Conservation (phyloP, 2,113 vertebrate genomes). For the Sebastes fasciatus region DNA sequence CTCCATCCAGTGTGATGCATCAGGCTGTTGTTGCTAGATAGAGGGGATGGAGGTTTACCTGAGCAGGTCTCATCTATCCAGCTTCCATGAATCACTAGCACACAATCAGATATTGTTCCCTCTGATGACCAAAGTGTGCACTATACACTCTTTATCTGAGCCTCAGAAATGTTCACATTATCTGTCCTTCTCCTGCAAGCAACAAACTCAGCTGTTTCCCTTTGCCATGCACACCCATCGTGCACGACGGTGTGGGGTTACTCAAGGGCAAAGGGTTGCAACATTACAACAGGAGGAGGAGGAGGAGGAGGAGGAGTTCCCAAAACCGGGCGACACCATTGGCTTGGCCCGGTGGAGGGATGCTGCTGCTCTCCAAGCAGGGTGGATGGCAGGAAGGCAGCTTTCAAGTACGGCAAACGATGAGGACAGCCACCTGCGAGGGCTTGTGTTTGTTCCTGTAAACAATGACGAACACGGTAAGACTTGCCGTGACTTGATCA, state of each 20-base stretch:
- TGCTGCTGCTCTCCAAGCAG: not conserved
- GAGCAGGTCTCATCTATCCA: not conserved
- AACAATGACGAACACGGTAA: constrained; percentile 64
- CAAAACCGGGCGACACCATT: constrained; percentile 63
- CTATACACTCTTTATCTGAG: not conserved
- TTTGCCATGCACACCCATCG: not conserved
- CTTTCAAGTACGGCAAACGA: not conserved
- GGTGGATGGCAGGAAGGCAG: not conserved
- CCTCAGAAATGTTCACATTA: not conserved
- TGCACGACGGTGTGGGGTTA: constrained; percentile 7
- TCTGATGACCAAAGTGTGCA: not conserved
- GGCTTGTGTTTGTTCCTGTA: not conserved
- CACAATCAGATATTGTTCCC: not conserved
- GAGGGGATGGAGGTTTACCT: not conserved
- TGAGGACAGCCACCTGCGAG: not conserved
- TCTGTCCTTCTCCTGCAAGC: no score
- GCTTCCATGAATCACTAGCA: not conserved
- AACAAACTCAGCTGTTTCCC: not conserved
- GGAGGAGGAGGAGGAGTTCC: constrained; percentile 80
- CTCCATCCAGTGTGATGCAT: no score
- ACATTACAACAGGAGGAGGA: constrained; percentile 62
- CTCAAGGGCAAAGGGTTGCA: constrained; percentile 21
- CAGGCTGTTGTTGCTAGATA: no score
- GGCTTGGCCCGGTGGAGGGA: constrained; percentile 40
- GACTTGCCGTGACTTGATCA: not conserved